Conservation (phyloP, 2,888 invertebrate genomes). For the Diarsia brunnea region DNA sequence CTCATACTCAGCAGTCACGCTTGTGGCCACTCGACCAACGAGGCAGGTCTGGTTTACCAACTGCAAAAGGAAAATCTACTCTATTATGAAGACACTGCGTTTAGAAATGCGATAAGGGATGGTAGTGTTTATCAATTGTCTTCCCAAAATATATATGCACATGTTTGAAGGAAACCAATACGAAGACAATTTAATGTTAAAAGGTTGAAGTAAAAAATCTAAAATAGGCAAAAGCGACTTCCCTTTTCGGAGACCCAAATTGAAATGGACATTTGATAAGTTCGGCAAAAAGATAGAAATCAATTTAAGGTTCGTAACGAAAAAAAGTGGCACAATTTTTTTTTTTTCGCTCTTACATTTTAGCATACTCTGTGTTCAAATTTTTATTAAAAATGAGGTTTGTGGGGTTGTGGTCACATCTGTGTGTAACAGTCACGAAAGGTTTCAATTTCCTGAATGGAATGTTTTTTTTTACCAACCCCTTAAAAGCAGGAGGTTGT, state of each 20-base stretch:
- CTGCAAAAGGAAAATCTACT: background rate
- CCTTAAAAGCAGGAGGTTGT: background rate
- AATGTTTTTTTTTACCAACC: slow-evolving; percentile 40
- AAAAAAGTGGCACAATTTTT: slow-evolving; percentile 22
- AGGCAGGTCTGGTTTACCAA: background rate
- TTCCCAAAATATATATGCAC: background rate
- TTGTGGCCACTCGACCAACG: background rate
- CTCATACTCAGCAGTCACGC: background rate
- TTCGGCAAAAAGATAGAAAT: slow-evolving; percentile 24
- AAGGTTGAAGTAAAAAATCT: slow-evolving; percentile 3
- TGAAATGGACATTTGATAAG: slow-evolving; percentile 32
- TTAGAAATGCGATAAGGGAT: background rate
- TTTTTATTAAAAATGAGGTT: slow-evolving; percentile 45
- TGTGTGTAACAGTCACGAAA: slow-evolving; percentile 38
- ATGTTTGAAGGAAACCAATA: background rate
- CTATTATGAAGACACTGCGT: background rate
- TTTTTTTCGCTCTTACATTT: slow-evolving; percentile 10
- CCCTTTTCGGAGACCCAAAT: slow-evolving; percentile 19
- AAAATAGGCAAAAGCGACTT: slow-evolving; percentile 2
- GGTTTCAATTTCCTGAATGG: slow-evolving; percentile 51
- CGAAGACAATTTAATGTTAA: background rate
- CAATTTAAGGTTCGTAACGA: slow-evolving; percentile 24
- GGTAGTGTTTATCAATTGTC: background rate
- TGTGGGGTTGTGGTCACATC: slow-evolving; percentile 30
- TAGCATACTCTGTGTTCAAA: slow-evolving; percentile 30